phyloP scores from a whole-genome alignment of 2,888 invertebrate genomes.

The Ashinkailepas kermadecensis region DNA sequence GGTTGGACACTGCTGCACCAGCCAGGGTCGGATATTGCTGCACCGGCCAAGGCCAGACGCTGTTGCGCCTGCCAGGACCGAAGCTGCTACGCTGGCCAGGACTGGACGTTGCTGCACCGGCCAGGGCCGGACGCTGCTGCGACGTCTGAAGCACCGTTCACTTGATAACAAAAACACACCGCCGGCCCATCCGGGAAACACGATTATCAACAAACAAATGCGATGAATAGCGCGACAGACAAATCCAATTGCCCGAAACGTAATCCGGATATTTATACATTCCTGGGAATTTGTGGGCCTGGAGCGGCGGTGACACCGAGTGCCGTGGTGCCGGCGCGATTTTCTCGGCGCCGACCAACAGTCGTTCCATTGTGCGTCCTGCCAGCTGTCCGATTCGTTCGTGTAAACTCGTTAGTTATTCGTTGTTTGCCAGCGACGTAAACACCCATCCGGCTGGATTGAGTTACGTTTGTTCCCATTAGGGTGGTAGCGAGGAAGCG shows the following conservation, averaged over 20 bases:
- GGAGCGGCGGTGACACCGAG: neutral
- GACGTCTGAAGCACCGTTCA: no score
- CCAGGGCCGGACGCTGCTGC: no score
- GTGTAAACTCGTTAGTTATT: neutral
- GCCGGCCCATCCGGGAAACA: neutral
- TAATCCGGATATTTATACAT: neutral
- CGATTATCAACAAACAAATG: conserved; percentile 1
- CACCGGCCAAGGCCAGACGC: no score
- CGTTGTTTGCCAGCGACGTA: neutral
- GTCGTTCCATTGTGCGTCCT: no score
- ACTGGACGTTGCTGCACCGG: no score
- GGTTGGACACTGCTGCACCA: no score
- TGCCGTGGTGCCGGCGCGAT: neutral
- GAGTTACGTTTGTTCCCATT: neutral
- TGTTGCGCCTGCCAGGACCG: no score
- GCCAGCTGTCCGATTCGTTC: neutral
- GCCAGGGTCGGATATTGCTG: no score
- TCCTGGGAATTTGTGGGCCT: neutral
- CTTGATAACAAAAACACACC: neutral
- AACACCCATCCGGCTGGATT: neutral
- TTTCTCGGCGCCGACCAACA: no score
- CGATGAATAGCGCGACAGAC: neutral
- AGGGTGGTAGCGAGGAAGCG: neutral
- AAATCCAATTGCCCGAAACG: conserved; percentile 10
- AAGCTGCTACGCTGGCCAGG: no score